Conservation (phyloP, 2,113 vertebrate genomes). For the Catagonus wagneri region DNA sequence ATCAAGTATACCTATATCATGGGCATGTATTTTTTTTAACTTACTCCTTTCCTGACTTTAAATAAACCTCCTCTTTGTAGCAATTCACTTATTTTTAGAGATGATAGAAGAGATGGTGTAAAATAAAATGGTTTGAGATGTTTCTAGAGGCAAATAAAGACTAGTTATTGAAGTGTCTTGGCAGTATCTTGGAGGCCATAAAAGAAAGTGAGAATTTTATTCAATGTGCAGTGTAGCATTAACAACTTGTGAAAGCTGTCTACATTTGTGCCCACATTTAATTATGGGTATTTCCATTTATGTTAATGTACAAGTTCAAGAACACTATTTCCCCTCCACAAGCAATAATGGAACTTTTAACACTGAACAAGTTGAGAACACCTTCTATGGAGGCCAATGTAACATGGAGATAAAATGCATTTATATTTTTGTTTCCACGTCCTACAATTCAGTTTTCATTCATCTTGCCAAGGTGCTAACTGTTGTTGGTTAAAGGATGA, state of each 20-base stretch:
- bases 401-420: neutral
- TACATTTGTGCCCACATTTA: neutral
- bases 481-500: neutral
- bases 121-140: neutral
- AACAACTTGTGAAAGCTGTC: neutral
- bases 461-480: neutral
- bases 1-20: neutral
- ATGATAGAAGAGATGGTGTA: neutral
- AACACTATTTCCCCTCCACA: neutral
- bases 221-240: neutral
- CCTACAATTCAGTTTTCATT: neutral
- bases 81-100: neutral
- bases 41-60: neutral
- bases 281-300: neutral
- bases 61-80: neutral
- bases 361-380: neutral
- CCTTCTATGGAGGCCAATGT: neutral
- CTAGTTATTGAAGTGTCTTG: neutral
- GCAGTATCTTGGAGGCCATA: neutral
- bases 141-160: neutral
- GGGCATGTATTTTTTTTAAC: neutral
- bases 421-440: neutral
- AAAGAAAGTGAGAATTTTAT: neutral
- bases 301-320: neutral
- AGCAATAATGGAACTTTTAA: neutral